These are phyloP conservation scores for Drosophila grimshawi DNA, from an alignment of 1,140 invertebrate genomes.

Conservation along the genomic window DNA sequence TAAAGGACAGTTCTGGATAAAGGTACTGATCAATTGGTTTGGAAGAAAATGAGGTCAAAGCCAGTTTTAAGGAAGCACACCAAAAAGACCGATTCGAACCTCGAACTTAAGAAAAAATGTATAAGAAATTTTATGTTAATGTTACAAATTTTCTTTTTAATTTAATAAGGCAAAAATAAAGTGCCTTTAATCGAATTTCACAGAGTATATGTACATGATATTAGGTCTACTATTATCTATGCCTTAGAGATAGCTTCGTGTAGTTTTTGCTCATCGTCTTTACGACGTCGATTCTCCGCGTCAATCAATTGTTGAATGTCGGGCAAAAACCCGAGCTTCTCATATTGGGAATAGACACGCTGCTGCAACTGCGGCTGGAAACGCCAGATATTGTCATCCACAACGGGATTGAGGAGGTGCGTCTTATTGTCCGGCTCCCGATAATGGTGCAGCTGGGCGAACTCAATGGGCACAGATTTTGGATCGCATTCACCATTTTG, in stretches of 20 bases:
- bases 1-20: too few species aligned
- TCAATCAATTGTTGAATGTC: slow-evolving; percentile 27
- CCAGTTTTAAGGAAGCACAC: too few species aligned
- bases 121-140: too few species aligned
- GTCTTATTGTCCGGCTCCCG: slow-evolving; percentile 87
- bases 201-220: too few species aligned
- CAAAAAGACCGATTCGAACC: too few species aligned
- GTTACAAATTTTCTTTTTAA: too few species aligned
- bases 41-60: too few species aligned
- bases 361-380: slow-evolving; percentile 30
- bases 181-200: too few species aligned
- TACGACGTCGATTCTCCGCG: slow-evolving; percentile 25
- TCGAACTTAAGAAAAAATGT: too few species aligned
- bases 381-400: slow-evolving; percentile 58
- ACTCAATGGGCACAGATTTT: slow-evolving; percentile 89
- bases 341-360: slow-evolving; percentile 41
- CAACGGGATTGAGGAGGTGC: slow-evolving; percentile 7
- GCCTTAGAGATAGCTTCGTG: slow-evolving; percentile 30
- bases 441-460: slow-evolving; percentile 96
- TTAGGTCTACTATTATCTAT: neutral
- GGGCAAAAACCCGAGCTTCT: slow-evolving; percentile 57
- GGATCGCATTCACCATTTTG: slow-evolving; percentile 92
- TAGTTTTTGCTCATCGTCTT: slow-evolving; percentile 39
- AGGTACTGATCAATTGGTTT: too few species aligned
- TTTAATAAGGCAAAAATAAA: too few species aligned